A percentile compares a stretch with the other conserved stretches of the same genome.
Conservation (phyloP, 2,797 vertebrate species). For the Alouatta caraya region DNA sequence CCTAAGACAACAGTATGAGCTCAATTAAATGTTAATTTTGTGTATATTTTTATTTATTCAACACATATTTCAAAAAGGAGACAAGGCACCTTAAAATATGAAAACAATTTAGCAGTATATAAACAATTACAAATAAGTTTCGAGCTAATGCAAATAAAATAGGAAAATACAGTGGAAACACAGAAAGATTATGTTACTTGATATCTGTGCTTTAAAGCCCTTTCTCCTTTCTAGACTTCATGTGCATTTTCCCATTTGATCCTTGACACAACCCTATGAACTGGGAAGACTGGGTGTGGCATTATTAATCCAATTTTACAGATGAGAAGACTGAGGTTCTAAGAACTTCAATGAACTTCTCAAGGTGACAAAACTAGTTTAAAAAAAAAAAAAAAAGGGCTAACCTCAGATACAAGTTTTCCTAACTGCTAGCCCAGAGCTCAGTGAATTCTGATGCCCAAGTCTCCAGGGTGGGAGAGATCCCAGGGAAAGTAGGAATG, state of each 20-base stretch:
- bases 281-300: not conserved
- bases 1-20: not conserved
- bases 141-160: not conserved
- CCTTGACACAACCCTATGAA: not conserved
- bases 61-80: conserved; percentile 9
- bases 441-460: not conserved
- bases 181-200: not conserved
- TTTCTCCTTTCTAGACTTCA: not conserved
- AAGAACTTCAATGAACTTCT: not conserved
- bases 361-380: not conserved
- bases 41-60: not conserved
- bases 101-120: not conserved
- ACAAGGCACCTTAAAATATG: not conserved
- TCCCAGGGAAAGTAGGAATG: not conserved
- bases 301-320: not conserved
- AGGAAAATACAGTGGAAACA: not conserved
- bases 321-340: not conserved
- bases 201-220: not conserved
- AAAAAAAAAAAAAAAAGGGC: not conserved
- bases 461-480: not conserved
- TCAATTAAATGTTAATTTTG: not conserved
- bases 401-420: not conserved
- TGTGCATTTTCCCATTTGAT: not conserved
- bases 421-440: not conserved
- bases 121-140: not conserved